Evolutionary conservation across 2,797 vertebrate species (phyloP), one percentile per base, ranked within the genome.

Genomic region (Fringilla coelebs): DNA sequence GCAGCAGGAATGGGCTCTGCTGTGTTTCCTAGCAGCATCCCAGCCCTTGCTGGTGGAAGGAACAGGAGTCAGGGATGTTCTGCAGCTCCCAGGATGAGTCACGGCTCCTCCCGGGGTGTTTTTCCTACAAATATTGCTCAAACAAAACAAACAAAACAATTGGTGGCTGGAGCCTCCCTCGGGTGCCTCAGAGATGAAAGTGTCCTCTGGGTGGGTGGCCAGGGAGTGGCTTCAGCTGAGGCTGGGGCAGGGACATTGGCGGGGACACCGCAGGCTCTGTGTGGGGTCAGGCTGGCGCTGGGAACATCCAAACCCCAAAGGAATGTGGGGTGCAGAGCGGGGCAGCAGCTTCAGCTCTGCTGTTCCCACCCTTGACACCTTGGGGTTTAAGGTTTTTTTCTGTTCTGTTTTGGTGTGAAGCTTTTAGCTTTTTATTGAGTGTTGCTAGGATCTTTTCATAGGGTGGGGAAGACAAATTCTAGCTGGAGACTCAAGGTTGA

Each of bases 81-180:
- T 72, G 90, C 58, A 76, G 60, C 61, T 79, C 61, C 89, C 79
- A 48, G 62, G 31, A 54, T 83, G 90, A 96, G 49, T 85, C 90
- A 85, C 0, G 1, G 22, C 2, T 0, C 21, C 40, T 77, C 34
- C 2, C 2, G 25, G 74, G 32, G 17, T 77, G 79, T 66, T 92
- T 83, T 58, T n/a, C 73, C 62, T 61, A 55, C 72, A 88, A 95
- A 95, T 28, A 86, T 3, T 45, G 40, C 87, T 77, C 89, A 95
- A 82, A 84, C 75, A 60, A 85, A 93, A 88, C 38, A 91, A 94
- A 94, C 93, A 83, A 32, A 77, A 54, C 83, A 80, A 68, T 72
- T 40, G 36, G 63, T 66, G 70, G 32, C 46, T 65, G 68, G 65
- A 88, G 67, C 25, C 67, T 93, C 71, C 43, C 81, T 38, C 17